A percentile compares a stretch with the other conserved stretches of the same genome.
Evolutionary conservation across 2,797 vertebrate species (phyloP).

Genomic region (Cuculus canorus): DNA sequence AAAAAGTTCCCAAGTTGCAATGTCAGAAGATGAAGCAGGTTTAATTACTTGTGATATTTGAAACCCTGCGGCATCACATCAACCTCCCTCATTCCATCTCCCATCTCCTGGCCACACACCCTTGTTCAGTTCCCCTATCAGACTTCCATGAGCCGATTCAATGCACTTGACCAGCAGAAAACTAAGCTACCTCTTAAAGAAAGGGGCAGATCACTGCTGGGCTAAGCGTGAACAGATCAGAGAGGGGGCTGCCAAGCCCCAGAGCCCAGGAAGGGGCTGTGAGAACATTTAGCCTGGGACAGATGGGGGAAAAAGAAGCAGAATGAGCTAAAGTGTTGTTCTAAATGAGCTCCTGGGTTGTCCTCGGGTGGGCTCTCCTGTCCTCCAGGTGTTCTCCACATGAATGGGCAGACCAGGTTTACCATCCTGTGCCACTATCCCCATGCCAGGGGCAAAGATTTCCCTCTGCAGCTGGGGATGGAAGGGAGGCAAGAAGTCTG

Average conservation of each 20-base stretch:
- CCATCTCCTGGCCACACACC: background rate
- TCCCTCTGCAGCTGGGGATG: background rate
- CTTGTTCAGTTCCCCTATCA: background rate
- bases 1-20: background rate
- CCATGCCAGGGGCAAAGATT: background rate
- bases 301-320: background rate
- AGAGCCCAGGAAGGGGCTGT: background rate
- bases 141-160: background rate
- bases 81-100: background rate
- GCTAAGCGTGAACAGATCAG: background rate
- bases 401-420: background rate
- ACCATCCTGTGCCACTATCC: background rate
- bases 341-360: background rate
- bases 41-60: background rate
- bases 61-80: background rate
- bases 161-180: background rate
- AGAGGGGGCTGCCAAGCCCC: background rate
- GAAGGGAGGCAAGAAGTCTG: background rate
- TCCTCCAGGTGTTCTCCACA: background rate
- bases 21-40: background rate
- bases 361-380: background rate
- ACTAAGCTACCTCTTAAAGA: background rate
- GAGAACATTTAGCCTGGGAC: background rate
- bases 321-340: accelerated
- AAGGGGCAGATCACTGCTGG: background rate